Conservation (phyloP, 2,113 vertebrate species). For the Bujurquina vittata region DNA sequence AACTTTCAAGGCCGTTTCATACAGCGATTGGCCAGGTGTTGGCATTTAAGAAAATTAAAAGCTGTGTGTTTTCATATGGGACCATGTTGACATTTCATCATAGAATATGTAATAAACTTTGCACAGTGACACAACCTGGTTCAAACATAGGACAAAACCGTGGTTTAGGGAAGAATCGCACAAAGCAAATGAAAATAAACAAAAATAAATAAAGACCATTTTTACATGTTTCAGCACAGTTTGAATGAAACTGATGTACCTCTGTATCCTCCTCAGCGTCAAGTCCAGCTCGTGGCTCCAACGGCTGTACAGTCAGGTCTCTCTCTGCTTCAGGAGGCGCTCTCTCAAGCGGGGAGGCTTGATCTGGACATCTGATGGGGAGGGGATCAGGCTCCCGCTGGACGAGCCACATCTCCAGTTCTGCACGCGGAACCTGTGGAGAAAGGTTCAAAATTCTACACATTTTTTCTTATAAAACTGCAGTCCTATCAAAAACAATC, state of each 20-base stretch:
- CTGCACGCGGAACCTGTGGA: conserved; percentile 82
- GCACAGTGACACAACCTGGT: neutral
- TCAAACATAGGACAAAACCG: neutral
- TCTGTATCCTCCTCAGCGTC: conserved; percentile 33
- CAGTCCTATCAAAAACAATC: neutral
- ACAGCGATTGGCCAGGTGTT: neutral
- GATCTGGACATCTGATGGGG: conserved; percentile 76
- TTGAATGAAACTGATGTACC: conserved; percentile 18
- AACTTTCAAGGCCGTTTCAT: neutral
- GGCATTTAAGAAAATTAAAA: neutral
- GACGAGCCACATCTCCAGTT: conserved; percentile 91
- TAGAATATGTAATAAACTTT: neutral
- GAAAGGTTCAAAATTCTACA: neutral
- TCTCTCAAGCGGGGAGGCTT: conserved; percentile 78
- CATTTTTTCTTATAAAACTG: neutral
- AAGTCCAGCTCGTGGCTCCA: conserved; percentile 54
- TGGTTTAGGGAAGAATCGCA: neutral
- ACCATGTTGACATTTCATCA: neutral
- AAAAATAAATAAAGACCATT: neutral
- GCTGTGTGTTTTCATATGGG: neutral
- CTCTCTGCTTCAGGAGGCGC: conserved; percentile 19
- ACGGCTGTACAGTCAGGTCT: conserved; percentile 40
- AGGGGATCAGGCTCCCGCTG: conserved; percentile 87
- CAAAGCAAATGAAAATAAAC: neutral
- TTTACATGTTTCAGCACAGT: neutral